Percentiles rank a stretch among this genome's conserved stretches.
Evolutionary conservation across 2,888 invertebrate genomes (phyloP).

Genomic region (Zele albiditarsus): DNA sequence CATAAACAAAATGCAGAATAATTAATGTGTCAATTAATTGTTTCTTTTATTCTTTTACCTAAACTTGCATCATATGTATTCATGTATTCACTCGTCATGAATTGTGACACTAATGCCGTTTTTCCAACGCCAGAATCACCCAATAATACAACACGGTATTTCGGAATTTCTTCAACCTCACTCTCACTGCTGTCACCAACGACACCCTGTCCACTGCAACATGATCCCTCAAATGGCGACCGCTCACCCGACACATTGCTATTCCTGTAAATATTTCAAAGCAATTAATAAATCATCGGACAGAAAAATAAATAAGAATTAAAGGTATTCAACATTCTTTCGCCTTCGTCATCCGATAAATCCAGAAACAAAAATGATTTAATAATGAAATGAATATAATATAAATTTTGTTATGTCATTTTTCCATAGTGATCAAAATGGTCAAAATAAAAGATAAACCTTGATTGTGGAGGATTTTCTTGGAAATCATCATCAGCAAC

Average conservation of each 20-base stretch:
- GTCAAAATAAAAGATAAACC: no score
- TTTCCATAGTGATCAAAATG: no score
- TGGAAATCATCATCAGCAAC: no score
- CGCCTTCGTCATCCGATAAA: no score
- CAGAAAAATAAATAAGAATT: slow-evolving; percentile 17
- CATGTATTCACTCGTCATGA: slow-evolving; percentile 97
- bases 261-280: slow-evolving; percentile 75
- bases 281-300: neutral
- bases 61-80: slow-evolving; percentile 94
- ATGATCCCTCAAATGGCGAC: slow-evolving; percentile 90
- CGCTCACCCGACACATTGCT: slow-evolving; percentile 81
- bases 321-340: no score
- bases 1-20: no score
- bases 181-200: slow-evolving; percentile 75
- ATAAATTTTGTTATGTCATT: no score
- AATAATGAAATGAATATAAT: no score
- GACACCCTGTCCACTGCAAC: slow-evolving; percentile 84
- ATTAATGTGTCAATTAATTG: neutral
- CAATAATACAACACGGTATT: slow-evolving; percentile 87
- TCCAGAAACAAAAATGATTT: no score
- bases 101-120: slow-evolving; percentile 91
- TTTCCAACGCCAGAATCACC: slow-evolving; percentile 93
- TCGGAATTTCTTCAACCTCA: slow-evolving; percentile 82
- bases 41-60: slow-evolving; percentile 76
- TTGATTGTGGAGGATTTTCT: no score